Percentiles rank a stretch among this genome's conserved stretches.
Conservation (phyloP, 1,140 invertebrate genomes). For the Yoshiicerus persimilis region DNA sequence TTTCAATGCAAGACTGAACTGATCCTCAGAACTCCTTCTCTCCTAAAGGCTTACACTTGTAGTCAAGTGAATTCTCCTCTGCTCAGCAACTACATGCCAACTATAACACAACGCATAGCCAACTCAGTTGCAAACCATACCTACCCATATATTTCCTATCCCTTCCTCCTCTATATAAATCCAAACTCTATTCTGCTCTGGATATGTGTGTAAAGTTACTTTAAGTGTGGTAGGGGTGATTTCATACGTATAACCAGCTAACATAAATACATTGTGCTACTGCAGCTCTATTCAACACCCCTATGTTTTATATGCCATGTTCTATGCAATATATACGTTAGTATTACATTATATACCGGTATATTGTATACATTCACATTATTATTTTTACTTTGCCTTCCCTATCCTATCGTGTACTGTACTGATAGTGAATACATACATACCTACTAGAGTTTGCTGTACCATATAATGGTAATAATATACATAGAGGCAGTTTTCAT, state of each 20-base stretch:
- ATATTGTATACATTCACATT: too few species aligned
- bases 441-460: background rate
- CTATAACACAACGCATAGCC: background rate
- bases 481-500: background rate
- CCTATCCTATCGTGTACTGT: too few species aligned
- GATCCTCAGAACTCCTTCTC: background rate
- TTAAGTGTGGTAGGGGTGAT: background rate
- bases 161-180: background rate
- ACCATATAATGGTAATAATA: background rate
- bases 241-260: background rate
- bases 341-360: background rate
- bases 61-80: background rate
- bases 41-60: background rate
- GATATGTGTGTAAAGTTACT: too few species aligned
- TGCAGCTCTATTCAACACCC: background rate
- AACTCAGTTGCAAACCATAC: background rate
- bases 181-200: background rate
- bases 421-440: too few species aligned
- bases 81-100: background rate
- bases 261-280: background rate
- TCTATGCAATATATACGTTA: background rate
- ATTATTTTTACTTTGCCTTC: background rate
- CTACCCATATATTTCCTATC: background rate
- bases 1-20: slow-evolving; percentile 36
- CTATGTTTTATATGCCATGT: background rate